Evolutionary conservation across 2,888 invertebrate genomes (phyloP), one percentile per base, ranked within the genome.

Genomic region (Myathropa florea): DNA sequence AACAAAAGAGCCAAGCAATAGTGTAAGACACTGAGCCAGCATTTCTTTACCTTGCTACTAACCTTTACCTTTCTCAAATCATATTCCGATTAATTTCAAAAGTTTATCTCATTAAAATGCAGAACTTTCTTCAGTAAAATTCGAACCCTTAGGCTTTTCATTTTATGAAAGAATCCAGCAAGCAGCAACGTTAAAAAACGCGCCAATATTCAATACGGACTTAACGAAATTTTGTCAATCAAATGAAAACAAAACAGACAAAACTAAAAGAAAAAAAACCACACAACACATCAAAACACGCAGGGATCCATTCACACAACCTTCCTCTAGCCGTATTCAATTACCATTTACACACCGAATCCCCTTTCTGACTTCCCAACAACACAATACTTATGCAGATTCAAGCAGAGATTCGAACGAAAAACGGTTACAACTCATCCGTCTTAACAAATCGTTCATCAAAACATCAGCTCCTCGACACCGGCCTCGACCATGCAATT

Each of bases 351-450:
- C 82, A 82, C 9, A 61, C 82, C 46, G 59, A 81, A 78, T 77
- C 73, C 85, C 82, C 77, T 65, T 73, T 77, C 75, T 75, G 81
- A 81, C 64, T 77, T 73, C 64, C 12, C 36, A 28, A 46, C 24
- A 55, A 63, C 23, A 55, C 55, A 36, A 65, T 33, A 71, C 61
- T 36, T 81, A 86, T 82, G 77, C 67, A 72, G 82, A 82, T 85
- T 63, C 23, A 0, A 18, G 4, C 53, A 64, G 59, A 24, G 18
- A 33, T 24, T 72, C 24, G 9, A 33, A 61, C n/a, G 65, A 57
- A 77, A 78, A 86, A 86, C 85, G 85, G 85, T 86, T 86, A 82
- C 78, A 86, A 78, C 64, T 59, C 67, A 57, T 81, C 30, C 72
- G 63, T 64, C 82, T 72, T 64, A 73, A 57, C 68, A 78, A 82